A percentile compares a stretch with the other conserved stretches of the same genome.
phyloP scores from a whole-genome alignment of 2,888 invertebrate genomes.

The Rhingia campestris region DNA sequence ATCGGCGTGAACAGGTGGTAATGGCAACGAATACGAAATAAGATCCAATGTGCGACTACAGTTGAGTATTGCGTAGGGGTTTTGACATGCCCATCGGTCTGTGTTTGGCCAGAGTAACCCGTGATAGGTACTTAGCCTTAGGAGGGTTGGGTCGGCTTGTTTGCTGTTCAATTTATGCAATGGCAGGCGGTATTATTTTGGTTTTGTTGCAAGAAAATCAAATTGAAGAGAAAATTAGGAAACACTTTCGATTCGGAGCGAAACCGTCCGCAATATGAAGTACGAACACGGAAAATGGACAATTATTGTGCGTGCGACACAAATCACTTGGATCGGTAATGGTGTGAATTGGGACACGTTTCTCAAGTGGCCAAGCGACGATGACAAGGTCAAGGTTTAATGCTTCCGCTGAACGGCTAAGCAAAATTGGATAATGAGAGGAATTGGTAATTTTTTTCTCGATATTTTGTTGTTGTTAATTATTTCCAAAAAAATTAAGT shows the following conservation, averaged over 20 bases:
- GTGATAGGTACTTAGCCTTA: slow-evolving; percentile 1
- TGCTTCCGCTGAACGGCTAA: no score
- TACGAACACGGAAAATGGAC: slow-evolving; percentile 2
- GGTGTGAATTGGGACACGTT: not conserved
- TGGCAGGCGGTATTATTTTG: slow-evolving; percentile 1
- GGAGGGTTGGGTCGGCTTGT: not conserved
- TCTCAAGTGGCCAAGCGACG: no score
- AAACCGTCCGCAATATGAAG: slow-evolving; percentile 15
- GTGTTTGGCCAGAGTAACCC: slow-evolving; percentile 11
- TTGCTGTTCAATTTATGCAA: slow-evolving; percentile 38
- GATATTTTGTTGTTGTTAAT: no score
- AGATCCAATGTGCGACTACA: not conserved
- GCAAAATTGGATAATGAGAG: no score
- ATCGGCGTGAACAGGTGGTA: slow-evolving; percentile 42
- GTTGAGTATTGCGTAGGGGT: slow-evolving; percentile 13
- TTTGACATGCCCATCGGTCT: not conserved
- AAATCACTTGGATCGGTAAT: not conserved
- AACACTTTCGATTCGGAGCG: not conserved
- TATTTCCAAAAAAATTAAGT: no score
- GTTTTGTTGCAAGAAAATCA: slow-evolving; percentile 36
- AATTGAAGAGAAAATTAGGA: slow-evolving; percentile 6
- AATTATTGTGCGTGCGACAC: not conserved
- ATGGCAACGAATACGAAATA: slow-evolving; percentile 19
- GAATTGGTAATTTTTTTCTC: no score
- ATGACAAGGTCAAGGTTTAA: no score